Base-by-base conservation (phyloP, 2,888 invertebrate genomes). In the Drosophila flavopinicola region DNA sequence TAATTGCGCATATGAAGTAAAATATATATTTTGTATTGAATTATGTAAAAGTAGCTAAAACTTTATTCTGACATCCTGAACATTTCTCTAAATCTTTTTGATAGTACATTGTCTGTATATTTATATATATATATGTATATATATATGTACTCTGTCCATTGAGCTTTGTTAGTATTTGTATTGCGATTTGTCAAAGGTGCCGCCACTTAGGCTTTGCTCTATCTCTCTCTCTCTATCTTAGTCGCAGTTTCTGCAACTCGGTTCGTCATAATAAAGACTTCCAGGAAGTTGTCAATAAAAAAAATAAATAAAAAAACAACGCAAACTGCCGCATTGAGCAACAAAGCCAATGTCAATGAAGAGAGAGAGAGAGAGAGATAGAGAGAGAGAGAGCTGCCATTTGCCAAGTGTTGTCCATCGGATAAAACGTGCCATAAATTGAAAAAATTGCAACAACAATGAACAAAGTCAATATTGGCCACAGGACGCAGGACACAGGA, bases 381-480 rank as follows among this genome's bases (percentile, higher is more conserved):
- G n/a, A n/a, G n/a, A n/a, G n/a, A 15, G 13, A 17, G 3, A 24
- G 30, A 37, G 11, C n/a, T 29, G 44, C 6, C 49, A 52, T 38
- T 51, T 42, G 59, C 25, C 45, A 32, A 65, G 39, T 38, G 44
- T 51, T 38, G 44, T 51, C 39, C 66, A 38, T 24, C 33, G 33
- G 11, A 63, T 63, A 71, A 75, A 65, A 68, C 66, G 65, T 73
- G 70, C 64, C 65, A 79, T 71, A 79, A 84, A 84, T 83, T 78
- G 75, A 54, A 69, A 78, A 73, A 74, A 64, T 9, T 61, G 56
- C 54, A 48, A 60, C 56, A 64, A 67, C 57, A 66, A 66, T 57
- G 63, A 64, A 38, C 48, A 72, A 56, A 75, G 59, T 64, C 72
- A 76, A 66, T 32, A 66, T 60, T 70, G 66, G 64, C 73, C 66